These are phyloP conservation scores for Drosophila mettleri DNA, from an alignment of 2,888 invertebrate genomes.

Conservation along the genomic window DNA sequence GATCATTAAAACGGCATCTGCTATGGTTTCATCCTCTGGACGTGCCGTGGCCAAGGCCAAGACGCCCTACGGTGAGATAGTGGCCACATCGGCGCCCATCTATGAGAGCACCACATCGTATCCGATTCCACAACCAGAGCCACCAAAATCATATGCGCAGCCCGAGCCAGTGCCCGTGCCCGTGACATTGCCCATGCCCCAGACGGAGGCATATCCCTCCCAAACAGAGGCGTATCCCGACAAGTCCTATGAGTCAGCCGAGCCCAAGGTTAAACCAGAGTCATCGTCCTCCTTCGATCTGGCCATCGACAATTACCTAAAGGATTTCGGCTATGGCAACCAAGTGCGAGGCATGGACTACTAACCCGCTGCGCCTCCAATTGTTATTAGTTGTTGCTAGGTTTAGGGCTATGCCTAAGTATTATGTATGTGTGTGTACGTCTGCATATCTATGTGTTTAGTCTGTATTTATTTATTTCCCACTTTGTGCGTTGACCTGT, in stretches of 20 bases:
- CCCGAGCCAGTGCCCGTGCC: slow-evolving; percentile 15
- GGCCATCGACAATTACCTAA: slow-evolving; percentile 72
- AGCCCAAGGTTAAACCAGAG: slow-evolving; percentile 42
- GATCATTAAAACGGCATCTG: slow-evolving; percentile 32
- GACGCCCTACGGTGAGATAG: slow-evolving; percentile 59
- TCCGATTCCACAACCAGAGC: slow-evolving; percentile 26
- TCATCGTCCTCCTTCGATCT: slow-evolving; percentile 61
- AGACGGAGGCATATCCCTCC: slow-evolving; percentile 47
- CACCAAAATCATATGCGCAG: slow-evolving; percentile 36
- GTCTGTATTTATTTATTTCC: slow-evolving; percentile 26
- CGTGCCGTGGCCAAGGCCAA: slow-evolving; percentile 61
- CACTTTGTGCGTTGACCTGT: slow-evolving; percentile 11
- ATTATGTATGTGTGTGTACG: slow-evolving; percentile 1
- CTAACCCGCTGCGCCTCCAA: slow-evolving; percentile 20
- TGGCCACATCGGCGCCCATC: slow-evolving; percentile 56
- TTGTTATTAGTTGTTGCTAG: slow-evolving; percentile 53
- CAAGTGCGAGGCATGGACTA: slow-evolving; percentile 65
- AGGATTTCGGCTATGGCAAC: slow-evolving; percentile 71
- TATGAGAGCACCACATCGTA: slow-evolving; percentile 60
- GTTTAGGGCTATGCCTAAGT: slow-evolving; percentile 28
- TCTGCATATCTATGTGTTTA: slow-evolving; percentile 10
- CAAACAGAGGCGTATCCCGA: slow-evolving; percentile 51
- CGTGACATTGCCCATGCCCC: slow-evolving; percentile 34
- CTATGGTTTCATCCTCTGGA: slow-evolving; percentile 47
- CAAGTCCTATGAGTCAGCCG: slow-evolving; percentile 51